Evolutionary conservation across 2,888 invertebrate genomes (phyloP).

Genomic region (Mactromeris polynyma): DNA sequence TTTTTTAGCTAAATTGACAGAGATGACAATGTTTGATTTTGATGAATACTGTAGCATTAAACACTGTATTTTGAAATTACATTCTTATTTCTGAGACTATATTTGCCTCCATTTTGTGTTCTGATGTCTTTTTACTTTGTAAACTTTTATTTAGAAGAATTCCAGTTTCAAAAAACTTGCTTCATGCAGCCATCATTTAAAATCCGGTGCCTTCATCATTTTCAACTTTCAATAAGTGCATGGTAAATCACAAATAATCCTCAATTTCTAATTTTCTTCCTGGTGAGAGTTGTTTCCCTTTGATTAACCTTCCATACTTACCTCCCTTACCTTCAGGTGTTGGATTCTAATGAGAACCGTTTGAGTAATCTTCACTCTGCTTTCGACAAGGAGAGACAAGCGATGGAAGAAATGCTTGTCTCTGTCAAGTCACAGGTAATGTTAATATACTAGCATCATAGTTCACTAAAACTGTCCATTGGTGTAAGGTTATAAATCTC

Average conservation of each 20-base stretch:
- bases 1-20: too few relatives aligned
- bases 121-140: too few relatives aligned
- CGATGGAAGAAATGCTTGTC: conserved; percentile 79
- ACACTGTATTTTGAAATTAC: too few relatives aligned
- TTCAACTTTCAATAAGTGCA: not conserved
- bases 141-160: too few relatives aligned
- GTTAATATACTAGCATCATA: not conserved
- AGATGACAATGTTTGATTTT: too few relatives aligned
- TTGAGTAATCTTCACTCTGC: conserved; percentile 75
- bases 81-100: too few relatives aligned
- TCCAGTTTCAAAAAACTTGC: too few relatives aligned
- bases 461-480: not conserved
- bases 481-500: too few relatives aligned
- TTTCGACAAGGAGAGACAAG: conserved; percentile 78
- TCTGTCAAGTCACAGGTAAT: conserved; percentile 79
- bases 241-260: not conserved
- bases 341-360: conserved; percentile 74
- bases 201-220: not conserved
- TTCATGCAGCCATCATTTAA: too few relatives aligned
- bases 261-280: not conserved
- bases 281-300: conserved; percentile 39
- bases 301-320: conserved; percentile 32
- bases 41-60: too few relatives aligned
- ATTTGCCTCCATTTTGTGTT: too few relatives aligned
- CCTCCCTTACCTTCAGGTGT: conserved; percentile 60